These are phyloP conservation scores for Heliconius charithonia DNA, from an alignment of 2,888 invertebrate species.

Conservation along the genomic window DNA sequence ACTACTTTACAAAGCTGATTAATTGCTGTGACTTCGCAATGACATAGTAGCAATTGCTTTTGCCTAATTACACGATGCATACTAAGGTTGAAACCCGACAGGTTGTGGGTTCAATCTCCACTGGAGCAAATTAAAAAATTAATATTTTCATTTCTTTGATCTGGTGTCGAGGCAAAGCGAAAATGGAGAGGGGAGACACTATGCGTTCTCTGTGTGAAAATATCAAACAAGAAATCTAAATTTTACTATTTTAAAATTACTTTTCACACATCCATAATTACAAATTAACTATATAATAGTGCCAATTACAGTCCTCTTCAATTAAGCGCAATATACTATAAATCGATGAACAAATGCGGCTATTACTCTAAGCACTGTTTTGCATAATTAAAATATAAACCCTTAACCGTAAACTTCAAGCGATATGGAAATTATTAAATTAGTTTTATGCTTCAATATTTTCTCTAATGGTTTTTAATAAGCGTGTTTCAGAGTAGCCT, in stretches of 20 bases:
- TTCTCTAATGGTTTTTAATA: conserved; percentile 42
- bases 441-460: conserved; percentile 41
- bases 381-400: conserved; percentile 44
- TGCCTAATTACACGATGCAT: neutral
- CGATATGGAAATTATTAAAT: conserved; percentile 41
- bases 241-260: neutral
- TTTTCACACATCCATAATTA: neutral
- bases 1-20: neutral
- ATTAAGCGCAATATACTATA: conserved; percentile 24
- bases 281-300: conserved; percentile 2
- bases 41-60: neutral
- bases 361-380: conserved; percentile 38
- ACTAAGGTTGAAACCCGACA: neutral
- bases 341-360: conserved; percentile 36
- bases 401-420: conserved; percentile 35
- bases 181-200: too few species aligned
- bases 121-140: too few species aligned
- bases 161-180: too few species aligned
- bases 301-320: conserved; percentile 19
- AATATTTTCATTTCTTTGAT: too few species aligned
- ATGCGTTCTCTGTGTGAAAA: neutral
- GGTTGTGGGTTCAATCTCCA: too few species aligned
- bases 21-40: neutral
- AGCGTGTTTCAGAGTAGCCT: conserved; percentile 29
- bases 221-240: neutral